These are phyloP conservation scores for Agriopis leucophaearia DNA, from an alignment of 2,888 invertebrate genomes.

Conservation along the genomic window DNA sequence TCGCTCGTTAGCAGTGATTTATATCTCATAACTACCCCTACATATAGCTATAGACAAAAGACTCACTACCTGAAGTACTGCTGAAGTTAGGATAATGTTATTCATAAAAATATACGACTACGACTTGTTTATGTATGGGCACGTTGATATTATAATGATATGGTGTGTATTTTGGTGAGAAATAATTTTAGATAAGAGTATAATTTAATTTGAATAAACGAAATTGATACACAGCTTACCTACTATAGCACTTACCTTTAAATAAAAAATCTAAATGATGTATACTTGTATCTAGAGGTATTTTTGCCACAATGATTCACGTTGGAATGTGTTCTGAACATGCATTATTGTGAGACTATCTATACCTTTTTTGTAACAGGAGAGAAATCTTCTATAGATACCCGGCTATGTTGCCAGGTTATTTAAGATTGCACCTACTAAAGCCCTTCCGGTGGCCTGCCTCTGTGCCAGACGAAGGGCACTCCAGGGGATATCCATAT, in stretches of 20 bases:
- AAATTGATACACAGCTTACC: background rate
- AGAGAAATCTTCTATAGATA: too few relatives aligned
- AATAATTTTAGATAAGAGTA: background rate
- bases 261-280: background rate
- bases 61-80: constrained; percentile 23
- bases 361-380: too few relatives aligned
- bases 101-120: constrained; percentile 36
- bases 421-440: too few relatives aligned
- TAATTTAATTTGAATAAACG: background rate
- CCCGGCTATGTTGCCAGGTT: too few relatives aligned
- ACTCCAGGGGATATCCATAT: too few relatives aligned
- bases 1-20: constrained; percentile 47
- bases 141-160: constrained; percentile 12
- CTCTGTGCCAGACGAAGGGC: too few relatives aligned
- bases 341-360: too few relatives aligned
- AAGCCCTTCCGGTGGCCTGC: too few relatives aligned
- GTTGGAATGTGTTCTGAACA: too few relatives aligned
- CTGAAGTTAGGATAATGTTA: constrained; percentile 31
- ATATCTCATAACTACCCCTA: constrained; percentile 38
- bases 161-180: background rate
- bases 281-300: too few relatives aligned
- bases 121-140: constrained; percentile 28
- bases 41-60: constrained; percentile 26
- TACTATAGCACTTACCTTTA: background rate
- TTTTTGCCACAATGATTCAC: too few relatives aligned